phyloP scores from a whole-genome alignment of 1,140 invertebrate species.

The Saccostrea cuccullata region DNA sequence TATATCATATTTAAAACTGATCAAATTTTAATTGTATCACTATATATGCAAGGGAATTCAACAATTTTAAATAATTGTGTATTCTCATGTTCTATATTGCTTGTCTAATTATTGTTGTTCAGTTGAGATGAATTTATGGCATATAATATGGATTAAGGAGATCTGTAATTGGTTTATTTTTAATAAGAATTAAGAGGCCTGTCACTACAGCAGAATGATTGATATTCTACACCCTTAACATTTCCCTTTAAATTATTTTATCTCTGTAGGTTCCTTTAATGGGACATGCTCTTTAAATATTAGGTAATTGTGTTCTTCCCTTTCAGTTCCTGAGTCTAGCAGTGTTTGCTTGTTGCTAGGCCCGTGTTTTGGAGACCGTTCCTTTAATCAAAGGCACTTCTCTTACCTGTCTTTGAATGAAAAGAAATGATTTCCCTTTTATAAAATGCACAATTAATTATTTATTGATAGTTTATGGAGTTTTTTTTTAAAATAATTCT shows the following conservation, averaged over 20 bases:
- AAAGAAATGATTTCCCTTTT: background rate
- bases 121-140: too few species aligned
- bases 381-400: background rate
- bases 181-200: too few species aligned
- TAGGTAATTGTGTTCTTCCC: conserved; percentile 1
- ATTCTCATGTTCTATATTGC: too few species aligned
- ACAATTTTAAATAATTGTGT: too few species aligned
- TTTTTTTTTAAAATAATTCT: background rate
- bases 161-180: too few species aligned
- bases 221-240: background rate
- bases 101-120: too few species aligned
- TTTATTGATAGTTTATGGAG: too few species aligned
- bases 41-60: too few species aligned
- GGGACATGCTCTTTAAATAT: conserved; percentile 1
- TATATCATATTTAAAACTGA: too few species aligned
- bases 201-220: too few species aligned
- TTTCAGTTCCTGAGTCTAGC: background rate
- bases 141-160: too few species aligned
- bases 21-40: too few species aligned
- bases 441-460: background rate
- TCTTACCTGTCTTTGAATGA: background rate
- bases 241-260: conserved; percentile 22
- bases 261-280: background rate
- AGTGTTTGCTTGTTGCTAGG: conserved; percentile 17
- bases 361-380: background rate